Base-by-base conservation (phyloP, 2,113 vertebrate genomes). In the Sinocyclocheilus rhinocerous region DNA sequence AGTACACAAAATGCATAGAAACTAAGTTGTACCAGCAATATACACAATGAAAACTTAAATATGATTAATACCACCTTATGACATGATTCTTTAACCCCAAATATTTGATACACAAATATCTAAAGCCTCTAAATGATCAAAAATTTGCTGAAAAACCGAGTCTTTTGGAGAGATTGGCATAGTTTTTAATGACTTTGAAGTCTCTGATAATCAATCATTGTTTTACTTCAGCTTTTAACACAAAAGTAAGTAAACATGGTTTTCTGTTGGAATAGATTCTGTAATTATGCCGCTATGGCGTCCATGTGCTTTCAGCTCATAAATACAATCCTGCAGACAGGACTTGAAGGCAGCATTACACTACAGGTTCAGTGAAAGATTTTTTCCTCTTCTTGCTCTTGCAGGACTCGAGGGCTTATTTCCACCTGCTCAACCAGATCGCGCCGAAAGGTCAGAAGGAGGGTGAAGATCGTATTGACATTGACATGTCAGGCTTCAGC, bases 351-450 rank as follows among this genome's bases (percentile, higher is more conserved):
- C 29, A 20, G 4, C 24, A 12, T 79, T 26, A 20, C 2, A 2
- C 73, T 57, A 39, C 7, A 15, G 12, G 7, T 61, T 59, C 20
- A 36, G 18, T 79, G 0, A 26, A 84, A 70, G 61, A 59, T 52
- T 15, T 4, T 3, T 3, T 0, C 50, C 33, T 22, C 69, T 29
- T 67, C 22, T 63, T 12, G 11, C 45, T 48, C 45, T 48, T 85
- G 84, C 91, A 99, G 98, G 98, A 99, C 94, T 99, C 98, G 13
- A 96, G 94, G 91, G 97, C 97, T 12, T 99, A 99, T 91, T 99
- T 96, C 93, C 97, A 99, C 89, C 96, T 99, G 84, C 96, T 99
- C 29, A 96, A 98, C 90, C 97, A 99, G 94, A 99, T 99, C 85
- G 95, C 98, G 80, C 98, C 98, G 6, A 98, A 99, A 90, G 98